phyloP scores from a whole-genome alignment of 2,113 vertebrate species.

The Archocentrus centrarchus region DNA sequence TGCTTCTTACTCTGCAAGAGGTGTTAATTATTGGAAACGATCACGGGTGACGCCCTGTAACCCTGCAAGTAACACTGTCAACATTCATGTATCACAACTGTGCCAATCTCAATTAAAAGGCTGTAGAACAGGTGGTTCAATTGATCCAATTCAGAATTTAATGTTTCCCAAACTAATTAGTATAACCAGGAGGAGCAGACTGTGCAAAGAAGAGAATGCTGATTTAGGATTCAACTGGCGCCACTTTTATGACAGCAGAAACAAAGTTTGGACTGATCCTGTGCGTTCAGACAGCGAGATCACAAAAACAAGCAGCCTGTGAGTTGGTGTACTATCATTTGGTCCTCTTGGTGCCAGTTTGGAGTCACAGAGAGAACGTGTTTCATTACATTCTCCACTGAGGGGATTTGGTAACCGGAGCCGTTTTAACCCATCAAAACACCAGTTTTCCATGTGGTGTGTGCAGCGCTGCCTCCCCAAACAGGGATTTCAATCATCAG shows the following conservation, averaged over 20 bases:
- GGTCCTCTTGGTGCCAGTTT: slow-evolving; percentile 29
- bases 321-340: slow-evolving; percentile 13
- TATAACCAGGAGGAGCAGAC: slow-evolving; percentile 27
- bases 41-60: background rate
- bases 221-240: slow-evolving; percentile 20
- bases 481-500: background rate
- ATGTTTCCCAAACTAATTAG: slow-evolving; percentile 37
- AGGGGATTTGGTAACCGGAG: slow-evolving; percentile 30
- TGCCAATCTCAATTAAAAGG: slow-evolving; percentile 27
- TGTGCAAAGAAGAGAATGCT: slow-evolving; percentile 11
- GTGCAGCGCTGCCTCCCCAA: background rate
- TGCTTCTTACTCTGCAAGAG: slow-evolving; percentile 21
- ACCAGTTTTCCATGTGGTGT: background rate
- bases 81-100: slow-evolving; percentile 15
- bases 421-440: background rate
- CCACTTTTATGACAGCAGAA: background rate
- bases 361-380: slow-evolving; percentile 32
- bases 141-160: slow-evolving; percentile 20
- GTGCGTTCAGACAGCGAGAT: slow-evolving; percentile 23
- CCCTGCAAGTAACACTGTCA: slow-evolving; percentile 13
- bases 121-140: background rate
- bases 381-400: slow-evolving; percentile 54
- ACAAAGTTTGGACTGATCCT: background rate
- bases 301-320: slow-evolving; percentile 15
- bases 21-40: slow-evolving; percentile 19